Conservation (phyloP, 2,797 vertebrate genomes). For the Scleropages formosus region DNA sequence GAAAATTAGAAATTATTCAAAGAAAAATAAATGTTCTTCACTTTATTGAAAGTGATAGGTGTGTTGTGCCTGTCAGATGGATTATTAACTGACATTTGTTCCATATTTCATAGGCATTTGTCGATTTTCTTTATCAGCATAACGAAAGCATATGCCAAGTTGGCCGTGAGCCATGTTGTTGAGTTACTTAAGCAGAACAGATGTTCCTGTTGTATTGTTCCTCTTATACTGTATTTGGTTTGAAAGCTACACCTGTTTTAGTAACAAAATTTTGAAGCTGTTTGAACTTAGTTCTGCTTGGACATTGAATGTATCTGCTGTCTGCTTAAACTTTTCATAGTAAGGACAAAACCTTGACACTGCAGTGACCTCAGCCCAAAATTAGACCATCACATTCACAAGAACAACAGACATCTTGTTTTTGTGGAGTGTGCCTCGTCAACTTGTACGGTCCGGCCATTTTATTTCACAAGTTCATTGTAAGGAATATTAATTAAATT, state of each 20-base stretch:
- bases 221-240: too few species aligned
- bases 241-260: slow-evolving; percentile 34
- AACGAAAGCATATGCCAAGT: not conserved
- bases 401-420: not conserved
- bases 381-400: slow-evolving; percentile 2
- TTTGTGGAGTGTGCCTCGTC: too few species aligned
- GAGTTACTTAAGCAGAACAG: slow-evolving; percentile 37
- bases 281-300: slow-evolving; percentile 28
- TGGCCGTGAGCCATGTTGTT: not conserved
- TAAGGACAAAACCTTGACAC: slow-evolving; percentile 24
- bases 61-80: not conserved
- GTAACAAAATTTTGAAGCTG: slow-evolving; percentile 30
- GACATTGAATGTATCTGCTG: slow-evolving; percentile 34
- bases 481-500: too few species aligned
- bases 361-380: not conserved
- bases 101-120: not conserved
- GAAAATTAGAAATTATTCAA: not conserved
- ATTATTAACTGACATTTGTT: not conserved
- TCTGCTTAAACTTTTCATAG: slow-evolving; percentile 21
- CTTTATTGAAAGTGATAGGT: not conserved
- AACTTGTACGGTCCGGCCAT: too few species aligned
- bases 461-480: too few species aligned
- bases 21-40: not conserved
- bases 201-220: slow-evolving; percentile 19
- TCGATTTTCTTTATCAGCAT: not conserved